Evolutionary conservation across 1,140 invertebrate species (phyloP).

Genomic region (Sinonovacula constricta): DNA sequence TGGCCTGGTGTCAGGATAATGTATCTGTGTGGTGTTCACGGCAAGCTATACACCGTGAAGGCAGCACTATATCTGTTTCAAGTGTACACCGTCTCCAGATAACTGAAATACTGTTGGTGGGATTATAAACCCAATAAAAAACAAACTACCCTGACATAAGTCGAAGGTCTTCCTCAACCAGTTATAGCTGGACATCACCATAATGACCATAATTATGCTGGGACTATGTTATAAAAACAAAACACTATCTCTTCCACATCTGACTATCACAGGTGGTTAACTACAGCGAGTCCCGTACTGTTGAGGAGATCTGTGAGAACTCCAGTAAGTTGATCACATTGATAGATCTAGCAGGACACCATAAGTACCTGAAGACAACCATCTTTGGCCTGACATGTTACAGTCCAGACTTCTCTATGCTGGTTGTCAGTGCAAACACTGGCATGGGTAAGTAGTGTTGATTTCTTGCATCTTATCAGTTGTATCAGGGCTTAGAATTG

Average conservation of each 20-base stretch:
- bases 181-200: no score
- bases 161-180: no score
- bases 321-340: slow-evolving; percentile 87
- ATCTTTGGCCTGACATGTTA: slow-evolving; percentile 96
- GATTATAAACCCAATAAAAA: not conserved
- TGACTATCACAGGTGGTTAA: slow-evolving; percentile 84
- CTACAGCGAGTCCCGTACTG: slow-evolving; percentile 93
- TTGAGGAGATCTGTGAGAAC: slow-evolving; percentile 91
- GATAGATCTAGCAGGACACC: slow-evolving; percentile 97
- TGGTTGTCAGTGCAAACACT: slow-evolving; percentile 86
- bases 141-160: no score
- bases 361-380: slow-evolving; percentile 97
- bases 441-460: slow-evolving; percentile 77
- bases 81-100: not conserved
- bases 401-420: slow-evolving; percentile 95
- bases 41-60: not conserved
- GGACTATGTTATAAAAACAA: no score
- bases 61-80: not conserved
- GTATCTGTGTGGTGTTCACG: not conserved
- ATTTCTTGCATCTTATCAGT: no score
- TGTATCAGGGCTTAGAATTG: no score
- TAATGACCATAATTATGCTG: no score
- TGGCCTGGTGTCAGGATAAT: not conserved
- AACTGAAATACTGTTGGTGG: not conserved
- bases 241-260: no score